A percentile compares a stretch with the other conserved stretches of the same genome.
These are phyloP conservation scores for Eonycteris spelaea DNA, from an alignment of 2,113 vertebrate species.

Conservation along the genomic window DNA sequence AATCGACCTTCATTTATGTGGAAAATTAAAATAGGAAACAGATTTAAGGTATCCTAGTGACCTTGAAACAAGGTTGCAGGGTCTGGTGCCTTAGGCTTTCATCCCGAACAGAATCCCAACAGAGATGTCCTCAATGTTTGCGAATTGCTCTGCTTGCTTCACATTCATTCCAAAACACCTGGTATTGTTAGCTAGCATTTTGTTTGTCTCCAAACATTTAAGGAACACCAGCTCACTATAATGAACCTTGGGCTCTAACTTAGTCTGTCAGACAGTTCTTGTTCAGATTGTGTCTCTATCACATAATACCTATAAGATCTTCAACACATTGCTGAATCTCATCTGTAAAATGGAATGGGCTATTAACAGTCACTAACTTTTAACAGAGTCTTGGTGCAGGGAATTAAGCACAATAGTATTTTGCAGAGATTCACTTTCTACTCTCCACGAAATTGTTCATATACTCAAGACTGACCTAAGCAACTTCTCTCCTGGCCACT, in stretches of 20 bases:
- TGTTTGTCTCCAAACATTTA: neutral
- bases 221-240: neutral
- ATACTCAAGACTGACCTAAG: neutral
- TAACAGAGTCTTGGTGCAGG: neutral
- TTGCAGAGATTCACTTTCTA: neutral
- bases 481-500: neutral
- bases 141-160: neutral
- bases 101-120: neutral
- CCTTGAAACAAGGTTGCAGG: neutral
- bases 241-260: neutral
- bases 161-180: neutral
- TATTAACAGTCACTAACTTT: neutral
- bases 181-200: neutral
- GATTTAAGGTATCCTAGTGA: neutral
- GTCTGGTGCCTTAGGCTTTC: neutral
- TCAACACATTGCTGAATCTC: neutral
- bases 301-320: neutral
- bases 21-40: neutral
- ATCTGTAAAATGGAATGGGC: neutral
- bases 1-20: rapidly evolving
- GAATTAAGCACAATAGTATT: neutral
- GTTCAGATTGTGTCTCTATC: neutral
- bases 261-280: neutral
- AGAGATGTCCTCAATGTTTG: neutral
- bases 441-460: neutral